Conservation (phyloP, 2,797 vertebrate genomes). For the Cyclopterus lumpus region DNA sequence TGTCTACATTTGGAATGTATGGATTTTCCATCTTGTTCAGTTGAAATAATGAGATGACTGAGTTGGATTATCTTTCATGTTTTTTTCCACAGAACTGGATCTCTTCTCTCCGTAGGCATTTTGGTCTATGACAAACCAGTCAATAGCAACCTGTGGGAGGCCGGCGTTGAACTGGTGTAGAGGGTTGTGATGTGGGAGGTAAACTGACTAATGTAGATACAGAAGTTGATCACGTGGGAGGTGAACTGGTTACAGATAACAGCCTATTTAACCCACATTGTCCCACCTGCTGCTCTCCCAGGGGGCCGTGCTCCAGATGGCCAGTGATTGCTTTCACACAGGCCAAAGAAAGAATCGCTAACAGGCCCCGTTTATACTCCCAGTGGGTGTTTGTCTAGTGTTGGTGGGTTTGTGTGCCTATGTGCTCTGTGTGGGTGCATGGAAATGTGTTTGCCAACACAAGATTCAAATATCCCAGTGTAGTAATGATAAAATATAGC, state of each 20-base stretch:
- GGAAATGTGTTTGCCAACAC: conserved; percentile 20
- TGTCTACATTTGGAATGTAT: neutral
- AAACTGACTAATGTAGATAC: conserved; percentile 68
- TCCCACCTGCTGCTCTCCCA: conserved; percentile 70
- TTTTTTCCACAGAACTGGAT: neutral
- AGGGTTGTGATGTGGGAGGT: conserved; percentile 48
- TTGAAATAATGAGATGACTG: neutral
- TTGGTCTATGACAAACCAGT: conserved; percentile 25
- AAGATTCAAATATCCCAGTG: conserved; percentile 12
- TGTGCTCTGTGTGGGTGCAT: conserved; percentile 31
- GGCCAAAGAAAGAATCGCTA: conserved; percentile 58
- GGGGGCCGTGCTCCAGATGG: conserved; percentile 75
- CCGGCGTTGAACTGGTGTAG: conserved; percentile 44
- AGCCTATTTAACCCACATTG: conserved; percentile 73
- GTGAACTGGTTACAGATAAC: conserved; percentile 72
- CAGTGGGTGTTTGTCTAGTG: conserved; percentile 62
- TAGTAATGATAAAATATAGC: conserved; percentile 5
- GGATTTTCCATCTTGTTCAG: neutral
- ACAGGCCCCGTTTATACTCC: conserved; percentile 62
- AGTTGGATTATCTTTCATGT: neutral
- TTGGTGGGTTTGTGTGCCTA: conserved; percentile 34
- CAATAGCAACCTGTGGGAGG: conserved; percentile 42
- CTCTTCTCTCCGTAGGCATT: neutral
- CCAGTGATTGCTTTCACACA: conserved; percentile 60
- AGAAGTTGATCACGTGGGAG: conserved; percentile 66